Evolutionary conservation across 35 echinoderm and acorn worm species (phyloP).

Genomic region (Strongylocentrotus purpuratus): DNA sequence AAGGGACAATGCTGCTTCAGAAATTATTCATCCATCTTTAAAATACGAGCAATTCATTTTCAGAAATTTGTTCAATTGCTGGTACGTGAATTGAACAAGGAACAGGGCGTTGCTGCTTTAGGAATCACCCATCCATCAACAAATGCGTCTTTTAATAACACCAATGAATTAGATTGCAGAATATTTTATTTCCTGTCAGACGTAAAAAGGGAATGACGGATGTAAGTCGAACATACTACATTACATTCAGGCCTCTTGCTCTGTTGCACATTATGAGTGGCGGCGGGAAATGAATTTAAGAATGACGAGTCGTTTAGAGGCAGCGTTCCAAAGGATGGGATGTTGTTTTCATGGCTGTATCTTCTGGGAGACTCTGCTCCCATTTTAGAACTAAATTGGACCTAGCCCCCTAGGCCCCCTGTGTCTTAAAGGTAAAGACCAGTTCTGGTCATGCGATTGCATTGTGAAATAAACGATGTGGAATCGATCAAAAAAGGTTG

Average conservation of each 20-base stretch:
- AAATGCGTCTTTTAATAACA: neutral
- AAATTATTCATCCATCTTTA: neutral
- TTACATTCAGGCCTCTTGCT: neutral
- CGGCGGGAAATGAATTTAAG: neutral
- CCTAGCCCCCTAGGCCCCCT: neutral
- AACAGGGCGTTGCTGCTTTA: neutral
- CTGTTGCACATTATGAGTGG: neutral
- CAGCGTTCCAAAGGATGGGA: neutral
- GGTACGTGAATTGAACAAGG: neutral
- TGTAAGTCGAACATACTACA: neutral
- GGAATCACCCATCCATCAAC: neutral
- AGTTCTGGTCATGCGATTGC: no score
- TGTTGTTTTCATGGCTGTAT: neutral
- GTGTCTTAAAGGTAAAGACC: no score
- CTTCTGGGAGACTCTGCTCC: constrained; percentile 2
- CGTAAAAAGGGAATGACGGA: constrained; percentile 1
- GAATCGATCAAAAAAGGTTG: no score
- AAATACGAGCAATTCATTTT: neutral
- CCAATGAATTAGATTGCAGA: constrained; percentile 4
- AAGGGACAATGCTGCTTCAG: no score
- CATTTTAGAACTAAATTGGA: neutral
- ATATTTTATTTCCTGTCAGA: neutral
- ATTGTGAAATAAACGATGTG: no score
- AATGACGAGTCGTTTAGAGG: neutral
- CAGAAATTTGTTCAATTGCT: neutral